Evolutionary conservation across 2,888 invertebrate species (phyloP).

Genomic region (Stenodema calcarata): DNA sequence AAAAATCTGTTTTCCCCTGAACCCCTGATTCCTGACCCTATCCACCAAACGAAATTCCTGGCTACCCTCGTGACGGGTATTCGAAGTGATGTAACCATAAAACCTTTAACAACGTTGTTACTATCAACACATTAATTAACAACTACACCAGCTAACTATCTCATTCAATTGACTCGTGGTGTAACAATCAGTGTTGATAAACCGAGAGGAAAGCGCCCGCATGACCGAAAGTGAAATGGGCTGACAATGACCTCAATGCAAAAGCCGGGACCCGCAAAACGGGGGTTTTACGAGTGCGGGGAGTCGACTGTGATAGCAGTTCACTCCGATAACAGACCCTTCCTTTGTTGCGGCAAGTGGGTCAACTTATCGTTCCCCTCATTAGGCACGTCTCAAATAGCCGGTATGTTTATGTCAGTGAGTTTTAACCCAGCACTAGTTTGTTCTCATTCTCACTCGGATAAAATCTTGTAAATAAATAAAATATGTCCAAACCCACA

Average conservation of each 20-base stretch:
- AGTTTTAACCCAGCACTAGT: too few species aligned
- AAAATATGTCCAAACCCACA: too few species aligned
- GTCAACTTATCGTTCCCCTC: conserved; percentile 8
- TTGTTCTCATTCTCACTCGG: too few species aligned
- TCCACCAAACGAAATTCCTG: too few species aligned
- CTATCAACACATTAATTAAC: not conserved
- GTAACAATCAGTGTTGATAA: not conserved
- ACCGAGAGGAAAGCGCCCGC: not conserved
- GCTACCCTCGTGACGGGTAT: too few species aligned
- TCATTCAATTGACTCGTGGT: not conserved
- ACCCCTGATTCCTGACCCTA: too few species aligned
- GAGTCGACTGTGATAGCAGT: not conserved
- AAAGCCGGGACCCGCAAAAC: not conserved
- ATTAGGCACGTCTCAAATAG: not conserved
- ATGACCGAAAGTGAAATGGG: not conserved
- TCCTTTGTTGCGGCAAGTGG: not conserved
- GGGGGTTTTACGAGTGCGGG: not conserved
- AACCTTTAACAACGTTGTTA: too few species aligned
- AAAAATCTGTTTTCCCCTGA: too few species aligned
- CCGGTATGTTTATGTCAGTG: not conserved
- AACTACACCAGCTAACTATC: not conserved
- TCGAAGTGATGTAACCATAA: too few species aligned
- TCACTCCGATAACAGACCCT: not conserved
- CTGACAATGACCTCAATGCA: not conserved
- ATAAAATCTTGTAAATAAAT: too few species aligned